These are phyloP conservation scores for Leptinotarsa undecemlineata DNA, from an alignment of 1,140 invertebrate genomes.

Conservation along the genomic window DNA sequence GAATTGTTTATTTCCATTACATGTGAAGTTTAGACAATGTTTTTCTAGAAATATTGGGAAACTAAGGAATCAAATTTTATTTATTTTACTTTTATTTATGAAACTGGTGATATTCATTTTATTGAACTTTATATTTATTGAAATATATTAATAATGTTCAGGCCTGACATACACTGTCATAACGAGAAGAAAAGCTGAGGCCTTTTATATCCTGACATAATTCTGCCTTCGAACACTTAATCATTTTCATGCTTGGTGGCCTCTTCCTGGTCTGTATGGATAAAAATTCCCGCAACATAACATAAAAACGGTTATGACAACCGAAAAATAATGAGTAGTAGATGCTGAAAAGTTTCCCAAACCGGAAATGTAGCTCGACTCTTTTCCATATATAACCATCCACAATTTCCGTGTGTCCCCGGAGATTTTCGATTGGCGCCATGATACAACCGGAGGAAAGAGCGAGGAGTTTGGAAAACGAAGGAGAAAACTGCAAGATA, in stretches of 20 bases:
- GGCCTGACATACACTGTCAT: too few species aligned
- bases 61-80: too few species aligned
- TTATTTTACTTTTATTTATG: too few species aligned
- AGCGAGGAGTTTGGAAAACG: not conserved
- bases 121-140: too few species aligned
- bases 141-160: too few species aligned
- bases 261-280: not conserved
- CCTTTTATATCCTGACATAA: not conserved
- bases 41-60: too few species aligned
- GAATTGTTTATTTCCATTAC: too few species aligned
- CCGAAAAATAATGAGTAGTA: constrained; percentile 19
- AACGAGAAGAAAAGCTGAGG: not conserved
- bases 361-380: constrained; percentile 34
- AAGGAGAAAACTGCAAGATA: constrained; percentile 22
- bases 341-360: constrained; percentile 21
- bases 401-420: constrained; percentile 38
- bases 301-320: constrained; percentile 21
- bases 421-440: constrained; percentile 5
- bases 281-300: not conserved
- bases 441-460: not conserved
- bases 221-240: not conserved
- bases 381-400: constrained; percentile 42
- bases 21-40: too few species aligned
- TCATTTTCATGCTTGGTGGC: constrained; percentile 7
- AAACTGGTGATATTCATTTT: too few species aligned